A percentile compares a stretch with the other conserved stretches of the same genome.
phyloP scores from a whole-genome alignment of 2,113 vertebrate genomes.

The Caloenas nicobarica region DNA sequence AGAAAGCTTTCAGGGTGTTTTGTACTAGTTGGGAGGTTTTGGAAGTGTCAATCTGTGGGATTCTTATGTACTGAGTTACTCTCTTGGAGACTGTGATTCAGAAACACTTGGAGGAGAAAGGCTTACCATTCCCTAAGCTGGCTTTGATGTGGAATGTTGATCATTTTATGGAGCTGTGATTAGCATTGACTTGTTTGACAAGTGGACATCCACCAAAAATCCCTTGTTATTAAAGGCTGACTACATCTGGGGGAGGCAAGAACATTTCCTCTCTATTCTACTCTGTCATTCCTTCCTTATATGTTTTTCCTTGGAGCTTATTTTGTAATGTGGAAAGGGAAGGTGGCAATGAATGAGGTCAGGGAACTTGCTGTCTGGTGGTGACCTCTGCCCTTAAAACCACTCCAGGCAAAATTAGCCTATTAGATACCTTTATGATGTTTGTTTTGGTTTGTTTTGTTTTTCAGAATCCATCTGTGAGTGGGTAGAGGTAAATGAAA shows the following conservation, averaged over 20 bases:
- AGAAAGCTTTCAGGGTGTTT: not conserved
- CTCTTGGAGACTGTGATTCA: conserved; percentile 31
- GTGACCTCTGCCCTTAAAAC: not conserved
- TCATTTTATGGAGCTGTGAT: not conserved
- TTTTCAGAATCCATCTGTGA: not conserved
- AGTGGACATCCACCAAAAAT: not conserved
- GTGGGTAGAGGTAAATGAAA: not conserved
- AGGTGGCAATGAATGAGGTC: not conserved
- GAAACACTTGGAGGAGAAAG: conserved; percentile 25
- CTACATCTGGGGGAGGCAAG: not conserved
- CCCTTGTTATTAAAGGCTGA: not conserved
- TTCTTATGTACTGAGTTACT: not conserved
- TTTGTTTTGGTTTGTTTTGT: no score
- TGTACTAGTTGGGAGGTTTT: not conserved
- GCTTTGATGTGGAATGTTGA: not conserved
- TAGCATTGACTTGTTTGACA: not conserved
- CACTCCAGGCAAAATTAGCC: not conserved
- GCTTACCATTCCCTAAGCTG: not conserved
- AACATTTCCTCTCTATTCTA: not conserved
- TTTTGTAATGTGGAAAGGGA: not conserved
- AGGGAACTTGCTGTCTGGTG: not conserved
- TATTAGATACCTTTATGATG: not conserved
- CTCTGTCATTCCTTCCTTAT: not conserved
- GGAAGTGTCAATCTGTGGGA: not conserved
- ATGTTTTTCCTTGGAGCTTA: not conserved